Base-by-base conservation (phyloP, 2,888 invertebrate species). In the Conops quadrifasciatus region DNA sequence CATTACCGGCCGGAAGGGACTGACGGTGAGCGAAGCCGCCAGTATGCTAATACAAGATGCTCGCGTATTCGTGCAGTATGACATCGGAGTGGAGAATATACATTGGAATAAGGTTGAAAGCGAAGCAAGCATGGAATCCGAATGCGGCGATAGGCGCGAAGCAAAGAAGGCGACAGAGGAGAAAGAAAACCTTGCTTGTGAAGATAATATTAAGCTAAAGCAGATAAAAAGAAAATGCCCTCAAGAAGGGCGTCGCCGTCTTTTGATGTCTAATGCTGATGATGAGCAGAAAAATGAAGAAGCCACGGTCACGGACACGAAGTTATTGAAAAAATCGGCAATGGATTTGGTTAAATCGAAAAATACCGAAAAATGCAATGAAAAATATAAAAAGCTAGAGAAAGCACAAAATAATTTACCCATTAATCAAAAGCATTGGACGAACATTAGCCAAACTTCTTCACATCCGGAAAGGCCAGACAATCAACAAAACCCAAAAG, bases 11-110 rank as follows among this genome's bases (percentile, higher is more conserved):
- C 90, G 89, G 82, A 89, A 92, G 77, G 94, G 94, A 45, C 85
- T 96, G 77, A 94, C 94, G 1, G 92, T 93, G 68, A 88, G 88
- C 70, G 92, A 96, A 85, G 96, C 96, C 5, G 95, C 97, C 3
- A 85, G 88, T 72, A 87, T 93, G 76, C 87, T 97, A 24, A 91
- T 96, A 24, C 81, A 87, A 21, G 95, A 95, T 85, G 96, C 97
- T 30, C 90, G 94, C 80, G 88, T 88, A 58, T 85, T 89, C 86
- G 85, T 92, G 43, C 88, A 92, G 85, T 88, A 89, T 77, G 94
- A 94, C 87, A 89, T 95, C 75, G 94, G 94, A 2, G 88, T 92
- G 5, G 87, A 87, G 24, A 89, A 90, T 77, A 90, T 93, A 30
- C 90, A 91, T 76, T 94, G 94, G 94, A 87, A 78, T 21, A 75